Evolutionary conservation across 2,888 invertebrate species (phyloP), one percentile per base, ranked within the genome.

Genomic region (Limenitis camilla): DNA sequence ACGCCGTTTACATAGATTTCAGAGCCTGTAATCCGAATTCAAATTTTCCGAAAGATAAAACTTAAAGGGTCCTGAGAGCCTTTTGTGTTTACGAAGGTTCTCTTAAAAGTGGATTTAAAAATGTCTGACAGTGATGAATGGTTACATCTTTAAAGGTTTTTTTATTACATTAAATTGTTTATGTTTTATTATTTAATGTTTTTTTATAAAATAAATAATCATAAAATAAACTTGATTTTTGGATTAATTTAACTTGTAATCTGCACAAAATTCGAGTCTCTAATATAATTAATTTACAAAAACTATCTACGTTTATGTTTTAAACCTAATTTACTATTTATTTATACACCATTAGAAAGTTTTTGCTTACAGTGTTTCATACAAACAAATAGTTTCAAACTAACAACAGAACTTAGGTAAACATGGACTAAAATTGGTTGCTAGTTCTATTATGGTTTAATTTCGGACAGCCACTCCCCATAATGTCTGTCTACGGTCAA

Each of bases 11-110:
- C 67, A 69, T 69, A 69, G 68, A 73, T 71, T 66, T 65, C 61
- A 61, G 61, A 65, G 70, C 63, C 67, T 65, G 63, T 77, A 76
- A 74, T 77, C 68, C 67, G 55, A 63, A 66, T 66, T 67, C 60
- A 67, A 78, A 80, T 81, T 81, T 81, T 80, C 76, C 76, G 69
- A 75, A 73, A 75, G 74, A 81, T 78, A 76, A 78, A 81, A 52
- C 56, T 69, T 76, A 74, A 78, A 66, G 72, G 66, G 58, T 61
- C 68, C 62, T 65, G 59, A 55, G 71, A 71, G 75, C 56, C 64
- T 64, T 49, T 52, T 46, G 52, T 55, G 52, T 42, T 41, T 49
- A 40, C 45, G 30, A 39, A 49, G 40, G 38, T 27, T 57, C 46
- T 58, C 56, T 57, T 40, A 50, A 47, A 46, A 43, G 43, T 10